Evolutionary conservation across 2,797 vertebrate genomes (phyloP), one percentile per base, ranked within the genome.

Genomic region (Melanotaenia boesemani): DNA sequence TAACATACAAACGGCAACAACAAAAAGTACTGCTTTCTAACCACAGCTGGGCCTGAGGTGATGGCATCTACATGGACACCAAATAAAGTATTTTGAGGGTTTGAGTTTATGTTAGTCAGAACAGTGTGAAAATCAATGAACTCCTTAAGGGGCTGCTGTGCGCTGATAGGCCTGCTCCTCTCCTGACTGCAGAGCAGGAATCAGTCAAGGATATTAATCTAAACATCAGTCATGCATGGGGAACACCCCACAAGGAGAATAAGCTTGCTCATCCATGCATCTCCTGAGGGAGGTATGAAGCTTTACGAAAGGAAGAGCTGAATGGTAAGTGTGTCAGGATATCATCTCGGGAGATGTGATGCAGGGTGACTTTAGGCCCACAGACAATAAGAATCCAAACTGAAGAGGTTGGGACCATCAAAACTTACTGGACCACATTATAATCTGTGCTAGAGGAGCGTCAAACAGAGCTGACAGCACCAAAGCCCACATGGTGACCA

Each of bases 221-320:
- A 85, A 91, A 88, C 87, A 92, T 94, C 93, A 92, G 91, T 93
- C 91, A 94, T 94, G 93, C 91, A 92, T 93, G 91, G 81, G 84
- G 87, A 92, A 88, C 88, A 91, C 90, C 91, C 92, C 91, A 91
- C 48, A n/a, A 92, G 92, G 90, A 93, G 91, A 94, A 90, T 90
- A 74, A 85, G 86, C 80, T 59, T 88, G 88, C 87, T 91, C 92
- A 93, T 90, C 92, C 90, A 83, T 92, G 88, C 83, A 69, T 63
- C 87, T 93, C 91, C 90, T 79, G 26, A 73, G 86, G 90, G 80
- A 80, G 60, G 64, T 46, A 39, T 74, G 67, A 59, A 67, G 61
- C 70, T 77, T 79, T 76, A 68, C 79, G 81, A 77, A 81, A 58
- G 73, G 64, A 56, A 57, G 68, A 72, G 79, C 55, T 41, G 78